A percentile compares a stretch with the other conserved stretches of the same genome.
Conservation (phyloP, 2,888 invertebrate genomes). For the Ommatoiulus sabulosus region DNA sequence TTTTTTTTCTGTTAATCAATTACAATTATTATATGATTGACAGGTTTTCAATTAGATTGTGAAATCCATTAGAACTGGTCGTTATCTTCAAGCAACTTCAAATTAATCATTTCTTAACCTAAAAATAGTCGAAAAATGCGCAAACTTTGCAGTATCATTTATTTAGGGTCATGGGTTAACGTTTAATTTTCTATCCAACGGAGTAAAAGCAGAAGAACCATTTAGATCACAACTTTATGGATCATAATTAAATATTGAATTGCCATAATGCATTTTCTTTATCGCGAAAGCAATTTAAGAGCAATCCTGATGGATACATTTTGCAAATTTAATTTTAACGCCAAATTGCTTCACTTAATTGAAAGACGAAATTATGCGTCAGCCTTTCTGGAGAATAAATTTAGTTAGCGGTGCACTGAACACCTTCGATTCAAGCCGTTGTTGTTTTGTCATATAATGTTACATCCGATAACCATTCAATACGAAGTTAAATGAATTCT, state of each 20-base stretch:
- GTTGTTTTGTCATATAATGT: background rate
- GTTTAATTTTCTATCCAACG: background rate
- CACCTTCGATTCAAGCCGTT: slow-evolving; percentile 20
- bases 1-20: too few species aligned
- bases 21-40: too few species aligned
- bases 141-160: too few species aligned
- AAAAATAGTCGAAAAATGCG: too few species aligned
- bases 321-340: slow-evolving; percentile 25
- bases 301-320: slow-evolving; percentile 29
- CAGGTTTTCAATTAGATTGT: too few species aligned
- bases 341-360: background rate
- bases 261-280: background rate
- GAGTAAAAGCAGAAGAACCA: background rate
- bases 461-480: too few species aligned
- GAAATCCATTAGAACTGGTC: too few species aligned
- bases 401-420: slow-evolving; percentile 13
- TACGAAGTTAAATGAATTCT: too few species aligned
- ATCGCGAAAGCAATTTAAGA: slow-evolving; percentile 17
- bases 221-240: background rate
- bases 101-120: too few species aligned
- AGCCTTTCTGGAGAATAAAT: background rate
- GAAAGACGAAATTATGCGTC: slow-evolving; percentile 16
- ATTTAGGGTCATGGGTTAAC: too few species aligned
- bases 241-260: background rate
- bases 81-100: too few species aligned